Evolutionary conservation across 2,888 invertebrate genomes (phyloP).

Genomic region (Pachliopta kotzebuea): DNA sequence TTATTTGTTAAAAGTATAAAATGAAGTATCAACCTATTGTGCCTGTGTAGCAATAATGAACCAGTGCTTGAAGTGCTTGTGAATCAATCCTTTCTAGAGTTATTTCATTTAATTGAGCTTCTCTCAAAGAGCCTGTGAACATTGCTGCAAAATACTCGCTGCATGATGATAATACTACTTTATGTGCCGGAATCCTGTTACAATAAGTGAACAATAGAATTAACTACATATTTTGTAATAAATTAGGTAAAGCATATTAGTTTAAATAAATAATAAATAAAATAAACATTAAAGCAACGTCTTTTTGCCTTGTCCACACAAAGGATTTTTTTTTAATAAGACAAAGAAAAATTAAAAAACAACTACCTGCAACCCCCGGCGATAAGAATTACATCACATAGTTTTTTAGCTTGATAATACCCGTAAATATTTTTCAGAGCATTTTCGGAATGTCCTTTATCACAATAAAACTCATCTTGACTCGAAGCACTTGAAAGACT

Average conservation of each 20-base stretch:
- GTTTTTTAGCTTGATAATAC: slow-evolving; percentile 89
- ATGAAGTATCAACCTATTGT: slow-evolving; percentile 63
- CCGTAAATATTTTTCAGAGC: slow-evolving; percentile 91
- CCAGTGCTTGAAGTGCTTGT: slow-evolving; percentile 90
- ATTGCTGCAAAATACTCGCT: slow-evolving; percentile 97
- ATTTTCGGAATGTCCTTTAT: slow-evolving; percentile 89
- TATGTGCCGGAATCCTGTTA: slow-evolving; percentile 88
- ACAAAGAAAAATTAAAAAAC: slow-evolving; percentile 27
- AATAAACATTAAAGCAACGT: neutral
- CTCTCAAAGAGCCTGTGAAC: slow-evolving; percentile 94
- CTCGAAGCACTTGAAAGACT: slow-evolving; percentile 84
- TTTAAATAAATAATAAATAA: neutral
- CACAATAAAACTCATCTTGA: slow-evolving; percentile 89
- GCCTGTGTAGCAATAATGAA: slow-evolving; percentile 96
- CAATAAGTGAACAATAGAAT: slow-evolving; percentile 7
- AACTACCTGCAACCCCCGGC: slow-evolving; percentile 85
- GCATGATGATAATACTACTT: slow-evolving; percentile 93
- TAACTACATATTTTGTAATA: neutral
- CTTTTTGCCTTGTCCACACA: slow-evolving; percentile 22
- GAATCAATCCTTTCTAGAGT: slow-evolving; percentile 92
- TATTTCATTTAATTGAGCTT: slow-evolving; percentile 91
- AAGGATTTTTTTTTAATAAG: neutral
- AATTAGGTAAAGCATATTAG: neutral
- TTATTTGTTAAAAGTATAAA: slow-evolving; percentile 31
- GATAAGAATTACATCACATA: slow-evolving; percentile 93